phyloP scores from a whole-genome alignment of 2,888 invertebrate species.

The Petrolisthes cinctipes region DNA sequence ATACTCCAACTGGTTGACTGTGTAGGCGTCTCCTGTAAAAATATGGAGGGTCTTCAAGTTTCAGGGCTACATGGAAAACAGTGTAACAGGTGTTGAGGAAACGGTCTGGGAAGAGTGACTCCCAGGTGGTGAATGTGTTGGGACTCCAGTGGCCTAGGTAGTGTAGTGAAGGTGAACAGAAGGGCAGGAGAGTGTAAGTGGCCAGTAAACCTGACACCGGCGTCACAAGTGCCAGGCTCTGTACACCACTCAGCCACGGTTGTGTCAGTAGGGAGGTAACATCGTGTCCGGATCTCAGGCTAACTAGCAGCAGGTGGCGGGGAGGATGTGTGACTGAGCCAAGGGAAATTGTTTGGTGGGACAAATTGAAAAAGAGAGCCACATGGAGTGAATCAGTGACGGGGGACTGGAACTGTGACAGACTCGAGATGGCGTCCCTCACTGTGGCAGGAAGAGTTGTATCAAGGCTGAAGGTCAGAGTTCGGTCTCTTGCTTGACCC shows the following conservation, averaged over 20 bases:
- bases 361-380: neutral
- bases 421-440: too few relatives aligned
- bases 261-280: neutral
- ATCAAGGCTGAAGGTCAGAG: too few relatives aligned
- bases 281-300: neutral
- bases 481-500: too few relatives aligned
- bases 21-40: neutral
- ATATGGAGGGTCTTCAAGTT: neutral
- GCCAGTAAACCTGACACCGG: neutral
- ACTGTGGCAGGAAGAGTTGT: too few relatives aligned
- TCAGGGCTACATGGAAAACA: neutral
- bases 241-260: neutral
- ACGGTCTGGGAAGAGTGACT: constrained; percentile 1
- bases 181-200: constrained; percentile 6
- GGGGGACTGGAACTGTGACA: too few relatives aligned
- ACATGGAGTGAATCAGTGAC: neutral
- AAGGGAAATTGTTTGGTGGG: neutral
- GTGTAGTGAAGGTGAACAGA: neutral
- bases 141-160: neutral
- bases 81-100: neutral
- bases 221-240: constrained; percentile 12
- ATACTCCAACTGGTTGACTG: neutral
- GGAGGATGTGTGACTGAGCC: neutral
- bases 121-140: neutral
- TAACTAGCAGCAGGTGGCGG: constrained; percentile 7